Evolutionary conservation across 2,888 invertebrate genomes (phyloP), one percentile per base, ranked within the genome.

Genomic region (Eurytoma californica): DNA sequence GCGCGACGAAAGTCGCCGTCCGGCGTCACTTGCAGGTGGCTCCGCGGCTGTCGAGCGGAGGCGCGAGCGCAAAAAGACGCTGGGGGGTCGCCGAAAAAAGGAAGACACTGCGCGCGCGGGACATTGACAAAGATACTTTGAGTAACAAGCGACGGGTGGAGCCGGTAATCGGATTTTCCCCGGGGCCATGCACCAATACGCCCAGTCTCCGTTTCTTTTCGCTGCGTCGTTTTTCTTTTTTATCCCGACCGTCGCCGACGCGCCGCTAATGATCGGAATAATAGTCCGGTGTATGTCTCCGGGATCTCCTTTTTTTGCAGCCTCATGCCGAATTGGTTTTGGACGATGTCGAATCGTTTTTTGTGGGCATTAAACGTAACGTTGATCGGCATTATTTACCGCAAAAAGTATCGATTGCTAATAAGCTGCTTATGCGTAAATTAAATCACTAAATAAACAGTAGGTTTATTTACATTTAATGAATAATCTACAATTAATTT

Each of bases 121-220:
- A 77, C 73, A 30, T 69, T 72, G 77, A 78, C 74, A 80, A 70
- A 78, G 74, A 66, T 77, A 74, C 77, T 70, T 72, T 67, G 70
- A 60, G 70, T 67, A 72, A 73, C 73, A 77, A 72, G 70, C 74
- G 74, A 70, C 55, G 77, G 70, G 74, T 53, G 77, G 70, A 74
- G 80, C 39, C 61, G 24, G 24, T 74, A 67, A 74, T 80, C 77
- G 65, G 74, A 77, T 77, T 74, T 73, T 70, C 58, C 55, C 51
- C n/a, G 13, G 13, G 16, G 28, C n/a, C 65, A 73, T 51, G 65
- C 18, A 24, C 57, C 51, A 28, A 65, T 66, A 53, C 55, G 72
- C 24, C 72, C 70, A 66, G 65, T 57, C 61, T 61, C 65, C 28
- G 24, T n/a, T 18, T 47, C 66, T 67, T 53, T 69, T 70, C 55